A percentile compares a stretch with the other conserved stretches of the same genome.
Conservation (phyloP, 2,113 vertebrate species). For the Eretmodus cyanostictus region DNA sequence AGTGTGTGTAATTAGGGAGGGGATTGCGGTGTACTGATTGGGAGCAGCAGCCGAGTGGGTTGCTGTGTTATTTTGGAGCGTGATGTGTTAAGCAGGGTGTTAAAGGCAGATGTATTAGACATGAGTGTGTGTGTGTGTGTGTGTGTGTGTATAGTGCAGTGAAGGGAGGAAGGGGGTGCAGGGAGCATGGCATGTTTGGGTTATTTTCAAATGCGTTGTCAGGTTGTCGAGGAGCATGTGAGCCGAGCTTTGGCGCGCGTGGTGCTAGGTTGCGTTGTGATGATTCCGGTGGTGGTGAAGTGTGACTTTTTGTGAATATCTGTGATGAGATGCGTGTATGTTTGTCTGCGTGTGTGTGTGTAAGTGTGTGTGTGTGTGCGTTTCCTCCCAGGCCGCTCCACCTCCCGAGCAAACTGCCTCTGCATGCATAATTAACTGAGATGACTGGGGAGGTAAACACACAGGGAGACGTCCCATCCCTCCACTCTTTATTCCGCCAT, state of each 20-base stretch:
- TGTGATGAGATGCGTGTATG: neutral
- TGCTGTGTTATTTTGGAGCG: slow-evolving; percentile 51
- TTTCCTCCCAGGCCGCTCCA: slow-evolving; percentile 50
- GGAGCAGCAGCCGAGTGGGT: slow-evolving; percentile 11
- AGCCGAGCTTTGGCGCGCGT: neutral
- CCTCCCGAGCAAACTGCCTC: slow-evolving; percentile 56
- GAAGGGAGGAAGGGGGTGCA: neutral
- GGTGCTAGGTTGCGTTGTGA: neutral
- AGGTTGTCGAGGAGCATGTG: slow-evolving; percentile 25
- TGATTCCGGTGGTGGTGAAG: slow-evolving; percentile 23
- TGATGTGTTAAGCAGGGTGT: slow-evolving; percentile 43
- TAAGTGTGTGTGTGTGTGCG: neutral
- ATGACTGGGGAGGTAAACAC: slow-evolving; percentile 64
- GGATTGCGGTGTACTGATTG: slow-evolving; percentile 34
- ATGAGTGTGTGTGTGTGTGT: neutral
- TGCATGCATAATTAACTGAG: slow-evolving; percentile 69
- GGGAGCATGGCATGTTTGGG: neutral
- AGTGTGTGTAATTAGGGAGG: slow-evolving; percentile 44
- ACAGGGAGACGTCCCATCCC: slow-evolving; percentile 44
- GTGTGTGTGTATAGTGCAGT: neutral
- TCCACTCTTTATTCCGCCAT: slow-evolving; percentile 1
- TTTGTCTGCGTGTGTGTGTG: neutral
- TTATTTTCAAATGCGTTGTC: slow-evolving; percentile 36
- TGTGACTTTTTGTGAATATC: slow-evolving; percentile 8
- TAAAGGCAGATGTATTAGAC: slow-evolving; percentile 47